These are phyloP conservation scores for Sitta carolinensis DNA, from an alignment of 2,797 vertebrate species.

Conservation along the genomic window DNA sequence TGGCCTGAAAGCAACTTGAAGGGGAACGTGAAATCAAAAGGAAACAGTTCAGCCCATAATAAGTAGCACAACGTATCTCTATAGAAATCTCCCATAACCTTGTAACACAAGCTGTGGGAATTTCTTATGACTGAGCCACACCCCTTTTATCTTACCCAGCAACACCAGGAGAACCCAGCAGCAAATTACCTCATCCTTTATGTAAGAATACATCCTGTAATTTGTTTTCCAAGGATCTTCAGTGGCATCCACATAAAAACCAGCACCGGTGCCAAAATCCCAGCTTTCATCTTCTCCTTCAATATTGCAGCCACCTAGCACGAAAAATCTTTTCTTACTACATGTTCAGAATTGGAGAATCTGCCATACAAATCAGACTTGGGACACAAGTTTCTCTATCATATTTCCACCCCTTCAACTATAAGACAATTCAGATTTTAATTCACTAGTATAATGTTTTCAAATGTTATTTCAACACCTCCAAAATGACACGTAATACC, in stretches of 20 bases:
- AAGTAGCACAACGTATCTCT: not conserved
- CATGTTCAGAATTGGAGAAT: not conserved
- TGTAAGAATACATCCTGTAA: slow-evolving; percentile 95
- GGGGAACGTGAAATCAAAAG: not conserved
- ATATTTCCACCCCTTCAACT: not conserved
- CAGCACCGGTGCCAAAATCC: slow-evolving; percentile 96
- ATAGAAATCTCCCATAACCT: not conserved
- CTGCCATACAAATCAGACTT: not conserved
- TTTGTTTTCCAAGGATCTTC: slow-evolving; percentile 94
- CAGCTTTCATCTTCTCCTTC: slow-evolving; percentile 95
- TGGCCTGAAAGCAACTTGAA: not conserved
- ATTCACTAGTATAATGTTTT: not conserved
- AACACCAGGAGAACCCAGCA: not conserved
- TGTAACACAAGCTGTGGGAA: not conserved
- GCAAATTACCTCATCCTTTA: slow-evolving; percentile 87
- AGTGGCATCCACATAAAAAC: slow-evolving; percentile 93
- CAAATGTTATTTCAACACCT: not conserved
- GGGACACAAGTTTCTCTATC: not conserved
- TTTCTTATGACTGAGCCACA: not conserved
- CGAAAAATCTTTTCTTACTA: not conserved
- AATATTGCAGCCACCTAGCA: slow-evolving; percentile 89
- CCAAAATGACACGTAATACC: not conserved
- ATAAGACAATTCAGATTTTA: not conserved
- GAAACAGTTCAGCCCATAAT: not conserved
- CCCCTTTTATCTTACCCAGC: not conserved